Evolutionary conservation across 2,888 invertebrate species (phyloP), one percentile per base, ranked within the genome.

Genomic region (Eupithecia dodoneata): DNA sequence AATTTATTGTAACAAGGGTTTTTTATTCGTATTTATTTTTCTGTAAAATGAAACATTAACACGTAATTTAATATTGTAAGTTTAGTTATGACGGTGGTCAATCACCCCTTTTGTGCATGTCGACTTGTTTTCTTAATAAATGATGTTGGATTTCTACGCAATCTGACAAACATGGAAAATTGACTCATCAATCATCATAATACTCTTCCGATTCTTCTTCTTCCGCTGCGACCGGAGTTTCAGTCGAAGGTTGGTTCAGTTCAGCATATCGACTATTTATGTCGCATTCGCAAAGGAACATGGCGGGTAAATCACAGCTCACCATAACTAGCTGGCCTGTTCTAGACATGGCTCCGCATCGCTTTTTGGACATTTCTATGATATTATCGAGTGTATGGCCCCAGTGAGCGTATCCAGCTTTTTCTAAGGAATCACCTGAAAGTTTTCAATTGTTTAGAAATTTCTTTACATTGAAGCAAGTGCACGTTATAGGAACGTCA

Each of bases 371-470:
- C 55, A 82, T 80, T 66, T 81, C 78, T 44, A 73, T 73, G 12
- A 78, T 30, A 45, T 82, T 80, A 69, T 89, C 87, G 41, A 81
- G 81, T 15, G 83, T 72, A 4, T 88, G 87, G 76, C 83, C 85
- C 89, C 89, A 90, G n/a, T 85, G 84, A 7, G 87, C 83, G 49
- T 88, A 91, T 13, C 90, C 90, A 10, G 89, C 88, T 75, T 86
- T 81, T 71, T 86, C 86, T 72, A 91, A 80, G 10, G 88, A 86
- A 79, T 88, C 81, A 76, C 89, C 90, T 89, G 70, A 2, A 73
- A 73, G 49, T 30, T 42, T 7, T 30, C 7, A 18, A 70, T 85
- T 4, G 13, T 67, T 42, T 4, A 4, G 9, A 18, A 42, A 67
- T 12, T 3, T 1, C 2, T 44, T 45, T 9, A 4, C 6, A 41